A percentile compares a stretch with the other conserved stretches of the same genome.
phyloP scores from a whole-genome alignment of 92 coral and sea anemone genomes.

The Parazoanthus atlanticus region DNA sequence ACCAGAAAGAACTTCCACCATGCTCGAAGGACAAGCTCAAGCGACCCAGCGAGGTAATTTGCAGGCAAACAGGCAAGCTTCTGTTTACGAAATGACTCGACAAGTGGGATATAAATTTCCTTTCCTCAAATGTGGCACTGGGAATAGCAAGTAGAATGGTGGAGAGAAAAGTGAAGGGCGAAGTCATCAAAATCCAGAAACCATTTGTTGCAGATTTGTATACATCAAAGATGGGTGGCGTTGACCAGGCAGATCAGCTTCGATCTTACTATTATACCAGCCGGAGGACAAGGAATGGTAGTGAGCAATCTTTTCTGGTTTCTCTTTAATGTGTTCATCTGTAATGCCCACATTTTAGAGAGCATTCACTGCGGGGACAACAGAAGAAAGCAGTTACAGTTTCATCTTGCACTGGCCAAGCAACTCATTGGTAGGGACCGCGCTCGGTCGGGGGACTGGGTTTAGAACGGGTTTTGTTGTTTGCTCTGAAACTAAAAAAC shows the following conservation, averaged over 20 bases:
- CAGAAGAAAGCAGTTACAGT: too few relatives aligned
- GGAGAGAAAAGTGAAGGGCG: constrained; percentile 18
- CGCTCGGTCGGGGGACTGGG: constrained; percentile 21
- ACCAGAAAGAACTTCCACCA: constrained; percentile 55
- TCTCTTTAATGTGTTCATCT: too few relatives aligned
- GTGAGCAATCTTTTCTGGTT: too few relatives aligned
- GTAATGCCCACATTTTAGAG: too few relatives aligned
- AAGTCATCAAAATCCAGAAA: neutral
- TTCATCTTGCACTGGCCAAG: too few relatives aligned
- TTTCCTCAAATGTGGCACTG: constrained; percentile 26
- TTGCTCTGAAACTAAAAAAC: constrained; percentile 14
- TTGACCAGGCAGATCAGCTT: too few relatives aligned
- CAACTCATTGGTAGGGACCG: neutral
- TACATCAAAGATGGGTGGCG: constrained; percentile 30
- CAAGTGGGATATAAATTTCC: constrained; percentile 25
- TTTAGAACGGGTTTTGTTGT: constrained; percentile 24
- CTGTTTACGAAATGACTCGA: constrained; percentile 31
- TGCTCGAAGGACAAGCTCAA: constrained; percentile 49
- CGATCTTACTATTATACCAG: too few relatives aligned
- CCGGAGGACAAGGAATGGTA: too few relatives aligned
- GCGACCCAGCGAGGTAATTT: constrained; percentile 36
- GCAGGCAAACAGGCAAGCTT: constrained; percentile 25
- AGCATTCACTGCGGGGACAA: too few relatives aligned
- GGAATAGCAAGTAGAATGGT: neutral
- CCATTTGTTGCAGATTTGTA: too few relatives aligned